phyloP scores from a whole-genome alignment of 2,113 vertebrate species.

The Smithornis capensis region DNA sequence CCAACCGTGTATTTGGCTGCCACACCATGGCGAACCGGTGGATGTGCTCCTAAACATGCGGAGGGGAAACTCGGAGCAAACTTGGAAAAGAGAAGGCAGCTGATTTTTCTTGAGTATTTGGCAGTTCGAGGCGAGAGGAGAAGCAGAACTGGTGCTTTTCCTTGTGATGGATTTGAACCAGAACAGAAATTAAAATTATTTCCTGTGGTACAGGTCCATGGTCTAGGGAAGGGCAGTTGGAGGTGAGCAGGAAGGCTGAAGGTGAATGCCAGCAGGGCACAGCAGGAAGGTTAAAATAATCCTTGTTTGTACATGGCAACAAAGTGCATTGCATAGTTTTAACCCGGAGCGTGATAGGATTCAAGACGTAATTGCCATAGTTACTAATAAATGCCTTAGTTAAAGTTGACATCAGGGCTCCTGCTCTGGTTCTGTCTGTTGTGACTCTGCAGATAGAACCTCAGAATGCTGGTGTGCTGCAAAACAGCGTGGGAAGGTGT shows the following conservation, averaged over 20 bases:
- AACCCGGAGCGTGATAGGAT: neutral
- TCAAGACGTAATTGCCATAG: slow-evolving; percentile 13
- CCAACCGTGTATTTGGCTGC: neutral
- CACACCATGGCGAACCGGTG: neutral
- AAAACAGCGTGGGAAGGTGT: neutral
- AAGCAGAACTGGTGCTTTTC: neutral
- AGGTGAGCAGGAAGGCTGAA: neutral
- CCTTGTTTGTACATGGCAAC: neutral
- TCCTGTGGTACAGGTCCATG: accelerated
- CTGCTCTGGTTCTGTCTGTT: neutral
- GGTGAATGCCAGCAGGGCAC: neutral
- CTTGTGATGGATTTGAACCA: neutral
- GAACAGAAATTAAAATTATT: neutral
- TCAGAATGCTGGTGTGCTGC: neutral
- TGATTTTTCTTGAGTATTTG: neutral
- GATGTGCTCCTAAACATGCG: neutral
- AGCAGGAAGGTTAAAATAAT: slow-evolving; percentile 8
- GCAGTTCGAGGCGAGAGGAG: neutral
- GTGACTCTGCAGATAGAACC: neutral
- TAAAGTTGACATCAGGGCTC: slow-evolving; percentile 10
- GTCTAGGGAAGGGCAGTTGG: neutral
- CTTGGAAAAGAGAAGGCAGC: neutral
- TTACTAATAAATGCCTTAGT: slow-evolving; percentile 2
- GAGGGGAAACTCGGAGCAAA: neutral
- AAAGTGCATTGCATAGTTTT: neutral